phyloP scores from a whole-genome alignment of 2,113 vertebrate species.

The Butorides virescens region DNA sequence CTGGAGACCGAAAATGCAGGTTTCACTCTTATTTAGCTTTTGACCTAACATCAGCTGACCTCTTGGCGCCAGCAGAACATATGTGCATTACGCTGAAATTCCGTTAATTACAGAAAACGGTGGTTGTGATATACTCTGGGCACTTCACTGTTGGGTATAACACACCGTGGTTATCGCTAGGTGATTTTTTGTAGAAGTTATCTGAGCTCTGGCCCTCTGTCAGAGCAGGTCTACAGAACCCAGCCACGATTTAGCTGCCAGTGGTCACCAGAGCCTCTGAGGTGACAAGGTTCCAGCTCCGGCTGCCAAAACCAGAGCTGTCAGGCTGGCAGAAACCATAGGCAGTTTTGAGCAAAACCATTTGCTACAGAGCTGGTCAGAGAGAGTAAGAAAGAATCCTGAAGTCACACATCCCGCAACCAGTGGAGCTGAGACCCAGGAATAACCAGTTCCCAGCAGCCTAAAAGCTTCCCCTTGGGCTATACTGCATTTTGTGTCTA shows the following conservation, averaged over 20 bases:
- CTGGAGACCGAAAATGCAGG: not conserved
- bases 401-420: not conserved
- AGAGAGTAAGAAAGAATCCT: not conserved
- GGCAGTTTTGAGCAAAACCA: not conserved
- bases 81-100: accelerated
- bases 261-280: not conserved
- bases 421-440: not conserved
- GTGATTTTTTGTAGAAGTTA: not conserved
- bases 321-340: not conserved
- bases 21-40: not conserved
- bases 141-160: not conserved
- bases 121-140: not conserved
- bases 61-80: not conserved
- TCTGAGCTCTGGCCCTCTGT: not conserved
- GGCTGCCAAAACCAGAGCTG: not conserved
- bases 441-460: not conserved
- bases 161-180: not conserved
- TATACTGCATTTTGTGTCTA: not conserved
- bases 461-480: not conserved
- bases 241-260: not conserved
- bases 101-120: not conserved
- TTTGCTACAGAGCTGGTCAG: not conserved
- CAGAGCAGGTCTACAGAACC: not conserved
- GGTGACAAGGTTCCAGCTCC: not conserved
- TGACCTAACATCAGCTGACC: not conserved